phyloP scores from a whole-genome alignment of 1,140 invertebrate species.

The Drosophila bipectinata region DNA sequence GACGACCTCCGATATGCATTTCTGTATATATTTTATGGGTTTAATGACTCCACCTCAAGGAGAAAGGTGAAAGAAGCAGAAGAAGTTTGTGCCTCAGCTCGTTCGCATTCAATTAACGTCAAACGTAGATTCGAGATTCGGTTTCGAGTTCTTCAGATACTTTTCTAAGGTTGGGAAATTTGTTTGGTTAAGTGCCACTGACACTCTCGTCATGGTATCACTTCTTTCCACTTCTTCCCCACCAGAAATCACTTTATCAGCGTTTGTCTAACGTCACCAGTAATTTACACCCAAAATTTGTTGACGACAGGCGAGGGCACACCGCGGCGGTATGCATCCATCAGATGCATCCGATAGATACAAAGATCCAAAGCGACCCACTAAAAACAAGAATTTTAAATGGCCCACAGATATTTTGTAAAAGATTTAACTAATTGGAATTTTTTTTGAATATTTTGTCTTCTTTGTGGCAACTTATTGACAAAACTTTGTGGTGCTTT shows the following conservation, averaged over 20 bases:
- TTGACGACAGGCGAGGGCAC: conserved; percentile 18
- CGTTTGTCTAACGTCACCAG: conserved; percentile 58
- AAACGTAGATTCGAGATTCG: conserved; percentile 21
- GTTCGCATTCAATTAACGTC: conserved; percentile 77
- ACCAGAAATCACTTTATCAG: conserved; percentile 66
- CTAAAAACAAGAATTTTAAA: conserved; percentile 44
- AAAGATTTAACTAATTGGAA: conserved; percentile 69
- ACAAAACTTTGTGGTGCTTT: conserved; percentile 8
- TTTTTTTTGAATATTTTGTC: conserved; percentile 51
- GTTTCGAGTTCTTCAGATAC: conserved; percentile 7
- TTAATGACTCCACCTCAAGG: conserved; percentile 62
- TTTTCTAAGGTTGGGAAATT: conserved; percentile 6
- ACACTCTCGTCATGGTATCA: conserved; percentile 38
- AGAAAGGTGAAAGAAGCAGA: conserved; percentile 48
- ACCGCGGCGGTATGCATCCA: conserved; percentile 9
- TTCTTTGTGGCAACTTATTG: conserved; percentile 30
- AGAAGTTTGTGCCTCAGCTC: conserved; percentile 52
- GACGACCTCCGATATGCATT: conserved; percentile 51
- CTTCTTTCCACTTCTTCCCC: background rate
- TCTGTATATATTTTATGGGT: conserved; percentile 69
- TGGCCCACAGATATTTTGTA: conserved; percentile 32
- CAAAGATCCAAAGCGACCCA: conserved; percentile 25
- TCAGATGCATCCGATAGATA: conserved; percentile 37
- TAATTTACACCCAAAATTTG: conserved; percentile 68
- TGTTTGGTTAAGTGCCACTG: conserved; percentile 49